Evolutionary conservation across 2,113 vertebrate genomes (phyloP).

Genomic region (Hipposideros armiger): DNA sequence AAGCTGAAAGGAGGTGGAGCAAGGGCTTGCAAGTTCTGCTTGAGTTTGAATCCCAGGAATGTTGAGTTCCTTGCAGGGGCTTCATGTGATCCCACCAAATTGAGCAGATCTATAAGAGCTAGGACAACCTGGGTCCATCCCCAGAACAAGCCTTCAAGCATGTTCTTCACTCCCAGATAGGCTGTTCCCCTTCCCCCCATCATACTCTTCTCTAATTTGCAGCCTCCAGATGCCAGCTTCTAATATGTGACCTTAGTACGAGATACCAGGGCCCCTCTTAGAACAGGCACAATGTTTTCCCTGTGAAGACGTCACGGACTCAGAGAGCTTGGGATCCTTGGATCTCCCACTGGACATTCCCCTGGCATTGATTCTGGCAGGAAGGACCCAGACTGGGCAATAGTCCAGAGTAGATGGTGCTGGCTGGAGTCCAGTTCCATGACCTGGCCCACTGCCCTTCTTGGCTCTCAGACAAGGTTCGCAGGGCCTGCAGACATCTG

Average conservation of each 20-base stretch:
- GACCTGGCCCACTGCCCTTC: constrained; percentile 79
- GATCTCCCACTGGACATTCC: constrained; percentile 73
- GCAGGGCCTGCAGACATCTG: constrained; percentile 71
- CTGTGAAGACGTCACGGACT: constrained; percentile 37
- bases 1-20: not conserved
- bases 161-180: not conserved
- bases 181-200: not conserved
- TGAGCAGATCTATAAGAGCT: not conserved
- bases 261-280: not conserved
- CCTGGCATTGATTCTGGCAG: constrained; percentile 70
- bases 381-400: constrained; percentile 63
- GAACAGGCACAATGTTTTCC: not conserved
- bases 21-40: not conserved
- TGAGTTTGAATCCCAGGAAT: not conserved
- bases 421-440: constrained; percentile 71
- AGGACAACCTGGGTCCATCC: not conserved
- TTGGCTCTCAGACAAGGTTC: constrained; percentile 74
- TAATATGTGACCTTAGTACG: not conserved
- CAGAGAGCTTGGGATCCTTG: constrained; percentile 55
- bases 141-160: not conserved
- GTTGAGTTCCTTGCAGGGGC: not conserved
- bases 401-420: constrained; percentile 64
- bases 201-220: not conserved
- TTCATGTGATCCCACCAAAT: not conserved
- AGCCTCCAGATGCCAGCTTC: constrained; percentile 25